A percentile compares a stretch with the other conserved stretches of the same genome.
These are phyloP conservation scores for Megathymus violae DNA, from an alignment of 1,140 invertebrate genomes.

Conservation along the genomic window DNA sequence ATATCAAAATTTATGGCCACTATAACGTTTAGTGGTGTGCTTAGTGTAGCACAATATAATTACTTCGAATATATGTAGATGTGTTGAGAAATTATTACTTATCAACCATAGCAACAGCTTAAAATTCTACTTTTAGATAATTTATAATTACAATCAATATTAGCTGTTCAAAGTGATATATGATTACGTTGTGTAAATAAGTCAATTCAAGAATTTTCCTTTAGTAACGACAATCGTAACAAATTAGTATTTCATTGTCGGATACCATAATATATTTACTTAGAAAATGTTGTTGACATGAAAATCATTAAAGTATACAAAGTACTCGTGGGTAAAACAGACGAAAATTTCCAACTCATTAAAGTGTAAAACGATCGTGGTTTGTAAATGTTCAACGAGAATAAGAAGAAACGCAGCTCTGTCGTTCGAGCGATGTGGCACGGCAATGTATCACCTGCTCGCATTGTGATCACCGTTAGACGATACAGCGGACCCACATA, in stretches of 20 bases:
- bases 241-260: too few relatives aligned
- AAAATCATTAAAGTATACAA: too few relatives aligned
- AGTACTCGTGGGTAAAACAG: background rate
- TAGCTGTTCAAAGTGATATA: too few relatives aligned
- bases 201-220: too few relatives aligned
- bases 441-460: constrained; percentile 61
- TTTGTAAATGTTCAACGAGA: constrained; percentile 18
- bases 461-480: constrained; percentile 75
- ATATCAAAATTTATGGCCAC: background rate
- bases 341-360: constrained; percentile 10
- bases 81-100: background rate
- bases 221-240: too few relatives aligned
- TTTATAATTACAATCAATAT: background rate
- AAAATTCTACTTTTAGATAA: background rate
- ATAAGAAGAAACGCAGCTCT: constrained; percentile 19
- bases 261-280: too few relatives aligned
- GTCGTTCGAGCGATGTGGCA: constrained; percentile 56
- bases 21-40: background rate
- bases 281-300: too few relatives aligned
- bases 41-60: background rate
- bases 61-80: too few relatives aligned
- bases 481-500: constrained; percentile 62
- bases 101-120: background rate
- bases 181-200: too few relatives aligned
- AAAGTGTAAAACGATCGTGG: constrained; percentile 9